phyloP scores from a whole-genome alignment of 2,113 vertebrate species.

The Aptenodytes patagonicus region DNA sequence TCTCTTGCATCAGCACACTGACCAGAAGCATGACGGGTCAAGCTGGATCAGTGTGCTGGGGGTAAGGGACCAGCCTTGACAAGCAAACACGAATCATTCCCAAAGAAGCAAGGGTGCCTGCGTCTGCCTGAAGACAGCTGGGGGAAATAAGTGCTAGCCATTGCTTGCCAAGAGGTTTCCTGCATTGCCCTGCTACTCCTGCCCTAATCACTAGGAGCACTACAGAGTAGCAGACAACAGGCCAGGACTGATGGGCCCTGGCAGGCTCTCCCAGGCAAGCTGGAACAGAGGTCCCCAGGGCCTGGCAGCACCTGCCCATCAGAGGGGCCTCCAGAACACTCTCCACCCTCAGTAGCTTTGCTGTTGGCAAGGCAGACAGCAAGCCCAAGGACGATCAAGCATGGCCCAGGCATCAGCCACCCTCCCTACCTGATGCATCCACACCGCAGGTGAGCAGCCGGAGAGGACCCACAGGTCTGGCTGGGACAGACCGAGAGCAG shows the following conservation, averaged over 20 bases:
- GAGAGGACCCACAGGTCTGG: neutral
- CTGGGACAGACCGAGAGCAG: neutral
- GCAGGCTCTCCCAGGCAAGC: neutral
- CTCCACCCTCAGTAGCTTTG: neutral
- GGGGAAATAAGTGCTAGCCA: neutral
- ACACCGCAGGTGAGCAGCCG: neutral
- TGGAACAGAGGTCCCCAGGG: neutral
- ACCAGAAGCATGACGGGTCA: neutral
- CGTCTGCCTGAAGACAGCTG: neutral
- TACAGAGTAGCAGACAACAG: fast-evolving
- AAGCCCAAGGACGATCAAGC: neutral
- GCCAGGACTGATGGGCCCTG: neutral
- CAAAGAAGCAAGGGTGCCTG: neutral
- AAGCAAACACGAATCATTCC: neutral
- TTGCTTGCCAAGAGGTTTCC: neutral
- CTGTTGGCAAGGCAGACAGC: neutral
- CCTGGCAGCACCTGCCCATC: neutral
- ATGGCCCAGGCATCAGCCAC: neutral
- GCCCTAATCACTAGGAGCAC: neutral
- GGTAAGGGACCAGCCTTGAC: neutral
- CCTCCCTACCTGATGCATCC: neutral
- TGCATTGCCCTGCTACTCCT: neutral
- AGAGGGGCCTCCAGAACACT: neutral
- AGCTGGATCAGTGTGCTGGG: neutral
- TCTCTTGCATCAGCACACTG: neutral